Evolutionary conservation across 2,888 invertebrate genomes (phyloP).

Genomic region (Nomada ruficornis): DNA sequence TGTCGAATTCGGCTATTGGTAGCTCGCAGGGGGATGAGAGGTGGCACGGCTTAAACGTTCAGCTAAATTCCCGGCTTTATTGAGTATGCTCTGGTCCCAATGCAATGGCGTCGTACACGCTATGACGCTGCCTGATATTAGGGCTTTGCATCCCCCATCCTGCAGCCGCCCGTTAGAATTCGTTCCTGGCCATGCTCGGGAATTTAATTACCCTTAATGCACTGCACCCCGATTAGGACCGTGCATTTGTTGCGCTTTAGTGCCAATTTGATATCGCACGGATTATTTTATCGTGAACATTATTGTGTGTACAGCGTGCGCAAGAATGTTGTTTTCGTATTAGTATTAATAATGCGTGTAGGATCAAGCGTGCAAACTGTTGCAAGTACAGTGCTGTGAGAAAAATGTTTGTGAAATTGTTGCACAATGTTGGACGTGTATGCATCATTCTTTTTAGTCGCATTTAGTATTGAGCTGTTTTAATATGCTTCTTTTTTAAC

Average conservation of each 20-base stretch:
- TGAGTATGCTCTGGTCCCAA: not conserved
- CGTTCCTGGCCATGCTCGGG: not conserved
- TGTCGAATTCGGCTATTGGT: constrained; percentile 28
- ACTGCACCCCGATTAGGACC: too few species aligned
- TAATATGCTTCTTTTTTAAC: too few species aligned
- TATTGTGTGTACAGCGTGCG: too few species aligned
- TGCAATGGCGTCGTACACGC: not conserved
- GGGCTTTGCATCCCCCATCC: not conserved
- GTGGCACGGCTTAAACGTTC: not conserved
- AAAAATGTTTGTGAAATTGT: not conserved
- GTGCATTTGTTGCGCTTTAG: not conserved
- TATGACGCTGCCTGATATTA: constrained; percentile 1
- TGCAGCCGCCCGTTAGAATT: not conserved
- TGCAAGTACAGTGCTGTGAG: not conserved
- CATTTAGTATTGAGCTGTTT: too few species aligned
- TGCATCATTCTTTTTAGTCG: too few species aligned
- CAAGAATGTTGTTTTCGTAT: too few species aligned
- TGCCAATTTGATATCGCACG: not conserved
- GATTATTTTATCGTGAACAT: not conserved
- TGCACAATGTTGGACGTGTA: not conserved
- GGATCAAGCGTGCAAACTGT: too few species aligned
- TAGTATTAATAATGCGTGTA: too few species aligned
- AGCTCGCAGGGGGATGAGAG: not conserved
- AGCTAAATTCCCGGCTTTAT: constrained; percentile 21
- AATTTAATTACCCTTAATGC: not conserved